These are phyloP conservation scores for Drosophila sproati DNA, from an alignment of 1,140 invertebrate genomes.

Conservation along the genomic window DNA sequence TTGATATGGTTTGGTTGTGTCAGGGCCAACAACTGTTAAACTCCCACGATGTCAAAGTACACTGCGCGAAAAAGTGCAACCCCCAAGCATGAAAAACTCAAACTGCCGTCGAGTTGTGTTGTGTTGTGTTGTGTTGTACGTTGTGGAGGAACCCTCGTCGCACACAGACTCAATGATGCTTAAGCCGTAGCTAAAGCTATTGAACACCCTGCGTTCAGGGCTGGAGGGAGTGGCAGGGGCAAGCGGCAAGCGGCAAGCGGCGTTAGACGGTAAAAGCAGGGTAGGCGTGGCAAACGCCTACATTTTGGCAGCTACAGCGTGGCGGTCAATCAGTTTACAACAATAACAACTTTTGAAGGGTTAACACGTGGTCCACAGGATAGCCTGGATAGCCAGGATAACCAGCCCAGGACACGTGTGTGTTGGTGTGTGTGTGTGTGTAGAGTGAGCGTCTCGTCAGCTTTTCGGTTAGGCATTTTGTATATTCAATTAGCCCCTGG, in stretches of 20 bases:
- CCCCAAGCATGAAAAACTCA: constrained; percentile 4
- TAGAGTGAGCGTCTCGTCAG: constrained; percentile 9
- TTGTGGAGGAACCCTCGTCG: neutral
- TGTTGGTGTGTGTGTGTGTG: too few relatives aligned
- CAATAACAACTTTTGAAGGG: constrained; percentile 74
- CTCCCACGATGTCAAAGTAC: constrained; percentile 68
- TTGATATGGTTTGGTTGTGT: too few relatives aligned
- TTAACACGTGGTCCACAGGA: constrained; percentile 67
- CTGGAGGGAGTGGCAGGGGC: neutral
- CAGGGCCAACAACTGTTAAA: constrained; percentile 53
- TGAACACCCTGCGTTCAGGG: constrained; percentile 25
- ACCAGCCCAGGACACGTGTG: neutral
- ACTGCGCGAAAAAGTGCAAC: constrained; percentile 48
- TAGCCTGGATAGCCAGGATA: neutral
- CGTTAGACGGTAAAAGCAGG: too few relatives aligned
- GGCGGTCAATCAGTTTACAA: constrained; percentile 71
- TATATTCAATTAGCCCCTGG: constrained; percentile 73
- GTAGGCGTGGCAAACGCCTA: constrained; percentile 14
- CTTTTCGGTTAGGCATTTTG: constrained; percentile 61
- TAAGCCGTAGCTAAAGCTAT: constrained; percentile 42
- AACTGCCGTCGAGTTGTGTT: too few relatives aligned
- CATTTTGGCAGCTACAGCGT: constrained; percentile 19
- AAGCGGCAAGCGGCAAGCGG: too few relatives aligned
- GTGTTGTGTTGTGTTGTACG: too few relatives aligned
- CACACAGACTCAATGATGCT: constrained; percentile 49